Conservation (phyloP, 2,797 vertebrate genomes). For the Alcedo atthis region DNA sequence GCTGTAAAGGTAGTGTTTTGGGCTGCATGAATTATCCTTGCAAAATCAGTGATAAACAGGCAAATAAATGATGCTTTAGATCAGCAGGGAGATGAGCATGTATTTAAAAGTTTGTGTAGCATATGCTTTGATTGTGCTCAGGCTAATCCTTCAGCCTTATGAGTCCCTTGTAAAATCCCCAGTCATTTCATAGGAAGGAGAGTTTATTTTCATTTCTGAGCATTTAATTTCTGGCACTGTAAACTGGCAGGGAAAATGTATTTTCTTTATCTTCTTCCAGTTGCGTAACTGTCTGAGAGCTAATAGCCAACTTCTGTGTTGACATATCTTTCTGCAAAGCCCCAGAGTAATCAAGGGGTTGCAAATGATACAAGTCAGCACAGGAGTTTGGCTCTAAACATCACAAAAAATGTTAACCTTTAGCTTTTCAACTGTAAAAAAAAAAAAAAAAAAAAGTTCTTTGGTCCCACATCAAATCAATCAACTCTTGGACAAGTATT, state of each 20-base stretch:
- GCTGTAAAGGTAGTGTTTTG: not conserved
- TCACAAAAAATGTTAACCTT: conserved; percentile 19
- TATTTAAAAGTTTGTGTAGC: not conserved
- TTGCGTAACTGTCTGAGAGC: conserved; percentile 28
- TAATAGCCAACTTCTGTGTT: conserved; percentile 1
- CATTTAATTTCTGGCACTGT: not conserved
- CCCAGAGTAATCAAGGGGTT: not conserved
- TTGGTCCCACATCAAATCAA: not conserved
- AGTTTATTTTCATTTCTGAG: conserved; percentile 41
- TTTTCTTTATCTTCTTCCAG: conserved; percentile 41
- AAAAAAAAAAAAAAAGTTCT: not conserved
- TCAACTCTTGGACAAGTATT: conserved; percentile 14
- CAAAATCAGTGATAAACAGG: not conserved
- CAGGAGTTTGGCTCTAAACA: not conserved
- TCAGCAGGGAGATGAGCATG: not conserved
- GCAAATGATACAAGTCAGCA: not conserved
- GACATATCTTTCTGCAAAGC: not conserved
- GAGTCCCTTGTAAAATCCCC: not conserved
- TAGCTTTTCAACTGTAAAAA: not conserved
- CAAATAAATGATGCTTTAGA: not conserved
- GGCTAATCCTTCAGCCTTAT: not conserved
- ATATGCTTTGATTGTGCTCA: not conserved
- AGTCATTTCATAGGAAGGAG: not conserved
- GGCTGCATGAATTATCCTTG: not conserved
- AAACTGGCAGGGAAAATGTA: not conserved